Conservation (phyloP, 1,140 invertebrate genomes). For the Aphaenogaster floridana region DNA sequence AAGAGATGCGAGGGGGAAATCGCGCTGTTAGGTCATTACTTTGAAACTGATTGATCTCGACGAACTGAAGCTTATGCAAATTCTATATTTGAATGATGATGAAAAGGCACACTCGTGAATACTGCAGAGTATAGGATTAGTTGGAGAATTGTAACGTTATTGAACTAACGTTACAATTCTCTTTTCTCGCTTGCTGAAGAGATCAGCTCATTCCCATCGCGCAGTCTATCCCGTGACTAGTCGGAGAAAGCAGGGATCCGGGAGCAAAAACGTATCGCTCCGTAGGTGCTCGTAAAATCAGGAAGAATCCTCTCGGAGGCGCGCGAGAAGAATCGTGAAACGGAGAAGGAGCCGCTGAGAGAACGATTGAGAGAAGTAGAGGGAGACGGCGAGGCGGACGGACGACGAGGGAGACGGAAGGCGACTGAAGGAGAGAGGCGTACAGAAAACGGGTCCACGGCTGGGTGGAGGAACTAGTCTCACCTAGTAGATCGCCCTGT, state of each 20-base stretch:
- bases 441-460: conserved; percentile 76
- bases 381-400: conserved; percentile 41
- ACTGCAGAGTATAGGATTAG: not conserved
- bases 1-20: conserved; percentile 7
- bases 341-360: conserved; percentile 32
- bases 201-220: not conserved
- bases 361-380: conserved; percentile 60
- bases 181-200: not conserved
- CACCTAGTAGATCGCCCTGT: conserved; percentile 78
- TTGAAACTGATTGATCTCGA: conserved; percentile 3
- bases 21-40: not conserved
- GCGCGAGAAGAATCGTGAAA: conserved; percentile 44
- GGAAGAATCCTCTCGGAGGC: conserved; percentile 52
- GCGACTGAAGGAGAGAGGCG: conserved; percentile 64
- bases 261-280: conserved; percentile 5
- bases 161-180: not conserved
- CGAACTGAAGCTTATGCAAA: not conserved
- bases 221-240: not conserved
- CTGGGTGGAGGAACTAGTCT: conserved; percentile 78
- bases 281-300: conserved; percentile 52
- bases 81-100: conserved; percentile 2
- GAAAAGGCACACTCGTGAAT: not conserved
- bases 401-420: conserved; percentile 47
- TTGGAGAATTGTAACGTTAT: not conserved
- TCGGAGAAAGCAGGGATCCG: not conserved